A percentile compares a stretch with the other conserved stretches of the same genome.
Evolutionary conservation across 1,140 invertebrate genomes (phyloP).

Genomic region (Melanaphis sacchari): DNA sequence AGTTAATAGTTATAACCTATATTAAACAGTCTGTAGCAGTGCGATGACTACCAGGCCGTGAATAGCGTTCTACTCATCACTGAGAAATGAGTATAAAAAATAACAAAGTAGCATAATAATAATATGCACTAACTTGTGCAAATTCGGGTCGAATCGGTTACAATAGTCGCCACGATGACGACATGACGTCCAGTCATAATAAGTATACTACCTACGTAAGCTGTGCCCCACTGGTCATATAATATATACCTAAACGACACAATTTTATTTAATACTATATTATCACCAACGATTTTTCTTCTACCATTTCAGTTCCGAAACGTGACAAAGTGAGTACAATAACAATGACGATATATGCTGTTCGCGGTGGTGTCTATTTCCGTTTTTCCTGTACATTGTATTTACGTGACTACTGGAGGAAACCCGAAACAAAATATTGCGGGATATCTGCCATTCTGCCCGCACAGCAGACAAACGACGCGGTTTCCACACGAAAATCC

Average conservation of each 20-base stretch:
- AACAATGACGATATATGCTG: not conserved
- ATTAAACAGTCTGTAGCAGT: not conserved
- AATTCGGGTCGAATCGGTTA: not conserved
- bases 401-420: not conserved
- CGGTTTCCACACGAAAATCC: not conserved
- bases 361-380: not conserved
- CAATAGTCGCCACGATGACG: not conserved
- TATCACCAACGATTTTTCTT: not conserved
- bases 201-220: not conserved
- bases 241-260: no score
- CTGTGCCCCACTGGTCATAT: no score
- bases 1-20: not conserved
- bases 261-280: no score
- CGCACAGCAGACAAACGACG: not conserved
- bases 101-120: not conserved
- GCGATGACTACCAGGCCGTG: not conserved
- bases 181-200: not conserved
- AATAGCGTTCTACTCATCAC: not conserved
- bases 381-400: not conserved
- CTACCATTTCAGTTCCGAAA: not conserved
- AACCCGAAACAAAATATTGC: constrained; percentile 10
- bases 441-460: not conserved
- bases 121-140: not conserved
- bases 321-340: not conserved
- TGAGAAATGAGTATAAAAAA: not conserved